A percentile compares a stretch with the other conserved stretches of the same genome.
Conservation (phyloP, 2,113 vertebrate species). For the Columbina picui region DNA sequence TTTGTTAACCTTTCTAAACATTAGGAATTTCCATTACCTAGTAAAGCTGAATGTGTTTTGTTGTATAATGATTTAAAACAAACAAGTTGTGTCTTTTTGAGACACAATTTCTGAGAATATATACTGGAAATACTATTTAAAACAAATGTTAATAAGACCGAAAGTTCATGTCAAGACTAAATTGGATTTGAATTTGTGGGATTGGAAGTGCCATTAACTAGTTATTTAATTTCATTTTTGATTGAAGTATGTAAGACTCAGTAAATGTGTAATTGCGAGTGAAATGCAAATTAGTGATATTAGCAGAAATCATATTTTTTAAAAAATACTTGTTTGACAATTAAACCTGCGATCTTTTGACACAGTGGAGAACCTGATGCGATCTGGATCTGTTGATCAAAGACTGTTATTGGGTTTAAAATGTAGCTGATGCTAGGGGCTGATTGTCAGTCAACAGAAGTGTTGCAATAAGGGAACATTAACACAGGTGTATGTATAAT, state of each 20-base stretch:
- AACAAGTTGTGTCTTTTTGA: no score
- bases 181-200: slow-evolving; percentile 53
- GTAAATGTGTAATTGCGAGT: slow-evolving; percentile 32
- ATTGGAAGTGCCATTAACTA: slow-evolving; percentile 43
- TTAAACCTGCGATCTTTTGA: neutral
- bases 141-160: neutral
- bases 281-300: slow-evolving; percentile 22
- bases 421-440: neutral
- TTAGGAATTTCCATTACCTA: neutral
- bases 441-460: neutral
- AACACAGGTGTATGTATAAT: neutral
- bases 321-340: neutral
- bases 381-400: neutral
- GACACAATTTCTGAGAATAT: neutral
- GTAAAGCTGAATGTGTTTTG: neutral
- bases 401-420: neutral
- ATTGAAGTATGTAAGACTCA: slow-evolving; percentile 14
- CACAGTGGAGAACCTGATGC: neutral
- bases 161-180: slow-evolving; percentile 34
- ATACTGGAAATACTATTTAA: slow-evolving; percentile 20
- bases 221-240: slow-evolving; percentile 64
- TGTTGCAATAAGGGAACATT: neutral
- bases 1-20: neutral
- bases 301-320: neutral
- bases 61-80: neutral